Conservation (phyloP, 2,113 vertebrate species). For the Aegotheles bennettii region DNA sequence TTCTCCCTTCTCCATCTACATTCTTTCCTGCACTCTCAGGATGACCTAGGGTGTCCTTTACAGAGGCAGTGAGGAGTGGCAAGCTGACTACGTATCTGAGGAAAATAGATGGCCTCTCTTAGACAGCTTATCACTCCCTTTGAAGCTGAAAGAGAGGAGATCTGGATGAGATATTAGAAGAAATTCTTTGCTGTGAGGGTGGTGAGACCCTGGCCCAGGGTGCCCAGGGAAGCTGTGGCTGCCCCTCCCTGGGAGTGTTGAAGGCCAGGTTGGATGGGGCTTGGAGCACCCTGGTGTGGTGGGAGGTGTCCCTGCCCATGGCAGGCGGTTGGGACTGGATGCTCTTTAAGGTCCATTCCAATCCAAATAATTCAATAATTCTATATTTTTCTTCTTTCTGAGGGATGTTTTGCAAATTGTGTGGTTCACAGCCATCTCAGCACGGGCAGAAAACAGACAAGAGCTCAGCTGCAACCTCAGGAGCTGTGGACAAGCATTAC, state of each 20-base stretch:
- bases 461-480: not conserved
- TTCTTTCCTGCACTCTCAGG: not conserved
- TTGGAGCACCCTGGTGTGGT: too few relatives aligned
- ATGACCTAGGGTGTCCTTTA: not conserved
- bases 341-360: too few relatives aligned
- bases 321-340: too few relatives aligned
- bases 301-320: too few relatives aligned
- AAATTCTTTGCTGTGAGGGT: too few relatives aligned
- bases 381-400: not conserved
- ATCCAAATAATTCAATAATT: too few relatives aligned
- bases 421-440: not conserved
- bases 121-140: not conserved
- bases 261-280: too few relatives aligned
- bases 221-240: too few relatives aligned
- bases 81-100: not conserved
- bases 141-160: too few relatives aligned
- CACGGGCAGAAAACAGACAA: rapidly evolving
- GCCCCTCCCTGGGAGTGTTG: too few relatives aligned
- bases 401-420: not conserved
- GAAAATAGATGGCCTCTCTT: not conserved
- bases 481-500: not conserved
- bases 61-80: not conserved
- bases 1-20: not conserved
- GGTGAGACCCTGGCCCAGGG: too few relatives aligned
- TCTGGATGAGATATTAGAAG: too few relatives aligned